Conservation (phyloP, 2,797 vertebrate genomes). For the Danio tinwini region DNA sequence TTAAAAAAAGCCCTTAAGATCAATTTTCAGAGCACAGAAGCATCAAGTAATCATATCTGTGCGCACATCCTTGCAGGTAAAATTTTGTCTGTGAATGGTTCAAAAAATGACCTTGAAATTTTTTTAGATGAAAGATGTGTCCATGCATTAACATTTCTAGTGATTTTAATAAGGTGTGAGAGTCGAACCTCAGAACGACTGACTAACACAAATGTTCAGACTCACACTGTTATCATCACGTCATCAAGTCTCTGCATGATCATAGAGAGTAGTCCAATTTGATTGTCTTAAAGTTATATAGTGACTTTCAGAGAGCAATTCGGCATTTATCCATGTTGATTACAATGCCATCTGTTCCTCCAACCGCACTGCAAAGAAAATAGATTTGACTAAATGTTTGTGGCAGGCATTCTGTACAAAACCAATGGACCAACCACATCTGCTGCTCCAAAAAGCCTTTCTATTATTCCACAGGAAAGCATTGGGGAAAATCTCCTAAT, state of each 20-base stretch:
- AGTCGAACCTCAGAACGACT: neutral
- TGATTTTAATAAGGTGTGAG: neutral
- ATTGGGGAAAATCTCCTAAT: conserved; percentile 51
- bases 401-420: conserved; percentile 52
- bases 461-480: conserved; percentile 48
- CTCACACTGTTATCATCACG: neutral
- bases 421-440: conserved; percentile 48
- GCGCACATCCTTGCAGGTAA: too few relatives aligned
- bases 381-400: conserved; percentile 47
- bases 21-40: too few relatives aligned
- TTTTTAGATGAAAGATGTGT: too few relatives aligned
- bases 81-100: too few relatives aligned
- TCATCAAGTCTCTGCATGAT: neutral
- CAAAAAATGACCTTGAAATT: too few relatives aligned
- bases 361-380: conserved; percentile 43
- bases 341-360: conserved; percentile 62
- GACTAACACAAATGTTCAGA: neutral
- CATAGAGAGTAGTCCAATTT: neutral
- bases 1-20: too few relatives aligned
- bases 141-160: neutral
- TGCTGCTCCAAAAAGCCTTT: conserved; percentile 23
- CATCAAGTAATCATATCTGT: too few relatives aligned
- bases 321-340: conserved; percentile 51
- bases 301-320: conserved; percentile 8
- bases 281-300: conserved; percentile 3